These are phyloP conservation scores for Strongylocentrotus purpuratus DNA, from an alignment of 35 echinoderm and acorn worm species.

Conservation along the genomic window DNA sequence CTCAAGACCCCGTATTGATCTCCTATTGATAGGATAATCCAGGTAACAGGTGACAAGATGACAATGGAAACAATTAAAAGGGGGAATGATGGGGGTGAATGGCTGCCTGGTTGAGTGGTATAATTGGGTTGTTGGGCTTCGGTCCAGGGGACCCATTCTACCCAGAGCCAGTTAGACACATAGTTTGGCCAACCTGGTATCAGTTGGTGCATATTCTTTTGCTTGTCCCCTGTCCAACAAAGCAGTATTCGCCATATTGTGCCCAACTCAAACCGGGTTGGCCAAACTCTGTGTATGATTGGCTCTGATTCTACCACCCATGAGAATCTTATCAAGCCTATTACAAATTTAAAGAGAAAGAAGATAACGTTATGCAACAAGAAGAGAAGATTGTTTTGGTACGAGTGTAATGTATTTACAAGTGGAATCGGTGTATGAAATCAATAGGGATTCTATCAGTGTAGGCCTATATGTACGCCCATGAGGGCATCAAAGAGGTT, in stretches of 20 bases:
- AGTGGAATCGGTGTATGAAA: not conserved
- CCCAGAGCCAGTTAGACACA: too few relatives aligned
- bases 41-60: not conserved
- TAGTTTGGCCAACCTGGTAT: too few relatives aligned
- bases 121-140: constrained; percentile 37
- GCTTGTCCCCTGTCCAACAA: too few relatives aligned
- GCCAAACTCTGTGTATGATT: too few relatives aligned
- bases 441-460: not conserved
- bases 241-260: too few relatives aligned
- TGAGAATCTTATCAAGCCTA: not conserved
- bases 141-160: constrained; percentile 4
- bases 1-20: constrained; percentile 6
- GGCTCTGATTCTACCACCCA: not conserved
- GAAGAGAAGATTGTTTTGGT: not conserved
- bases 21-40: constrained; percentile 21
- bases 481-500: too few relatives aligned
- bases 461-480: too few relatives aligned
- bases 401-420: not conserved
- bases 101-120: constrained; percentile 6
- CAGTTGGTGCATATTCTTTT: too few relatives aligned
- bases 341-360: not conserved
- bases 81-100: constrained; percentile 25
- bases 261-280: too few relatives aligned
- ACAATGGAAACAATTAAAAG: constrained; percentile 21
- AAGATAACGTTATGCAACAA: not conserved